These are phyloP conservation scores for Deilephila porcellus DNA, from an alignment of 2,888 invertebrate genomes.

Conservation along the genomic window DNA sequence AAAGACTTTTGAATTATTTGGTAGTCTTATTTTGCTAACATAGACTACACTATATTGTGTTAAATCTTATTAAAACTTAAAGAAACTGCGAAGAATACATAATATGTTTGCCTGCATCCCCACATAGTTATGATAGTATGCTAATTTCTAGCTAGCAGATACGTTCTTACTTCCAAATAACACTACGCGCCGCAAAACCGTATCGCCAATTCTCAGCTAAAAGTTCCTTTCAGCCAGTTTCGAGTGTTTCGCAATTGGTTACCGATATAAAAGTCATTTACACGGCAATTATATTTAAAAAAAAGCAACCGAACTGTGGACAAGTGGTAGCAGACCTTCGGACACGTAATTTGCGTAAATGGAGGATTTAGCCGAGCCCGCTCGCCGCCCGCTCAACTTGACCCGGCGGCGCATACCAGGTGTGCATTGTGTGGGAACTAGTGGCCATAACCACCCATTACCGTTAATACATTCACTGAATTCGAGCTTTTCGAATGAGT, in stretches of 20 bases:
- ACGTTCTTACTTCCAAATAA: no score
- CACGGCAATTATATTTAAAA: conserved; percentile 1
- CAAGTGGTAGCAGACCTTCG: conserved; percentile 25
- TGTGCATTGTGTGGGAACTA: not conserved
- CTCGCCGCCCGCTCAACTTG: conserved; percentile 64
- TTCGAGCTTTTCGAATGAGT: not conserved
- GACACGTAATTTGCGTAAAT: conserved; percentile 58
- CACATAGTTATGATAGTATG: no score
- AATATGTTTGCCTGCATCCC: no score
- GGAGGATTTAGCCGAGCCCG: conserved; percentile 52
- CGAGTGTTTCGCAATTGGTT: not conserved
- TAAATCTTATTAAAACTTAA: no score
- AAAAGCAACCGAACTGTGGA: not conserved
- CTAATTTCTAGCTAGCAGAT: no score
- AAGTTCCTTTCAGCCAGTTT: not conserved
- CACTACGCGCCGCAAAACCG: not conserved
- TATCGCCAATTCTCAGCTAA: not conserved
- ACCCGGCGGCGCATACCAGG: conserved; percentile 59
- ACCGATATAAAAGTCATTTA: not conserved
- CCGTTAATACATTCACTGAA: not conserved
- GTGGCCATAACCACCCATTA: not conserved
- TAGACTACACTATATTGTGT: no score
- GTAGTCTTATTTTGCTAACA: no score
- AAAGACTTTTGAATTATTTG: no score
- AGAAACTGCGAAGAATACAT: no score